Base-by-base conservation (phyloP, 2,888 invertebrate species). In the Zygogramma bicolorata region DNA sequence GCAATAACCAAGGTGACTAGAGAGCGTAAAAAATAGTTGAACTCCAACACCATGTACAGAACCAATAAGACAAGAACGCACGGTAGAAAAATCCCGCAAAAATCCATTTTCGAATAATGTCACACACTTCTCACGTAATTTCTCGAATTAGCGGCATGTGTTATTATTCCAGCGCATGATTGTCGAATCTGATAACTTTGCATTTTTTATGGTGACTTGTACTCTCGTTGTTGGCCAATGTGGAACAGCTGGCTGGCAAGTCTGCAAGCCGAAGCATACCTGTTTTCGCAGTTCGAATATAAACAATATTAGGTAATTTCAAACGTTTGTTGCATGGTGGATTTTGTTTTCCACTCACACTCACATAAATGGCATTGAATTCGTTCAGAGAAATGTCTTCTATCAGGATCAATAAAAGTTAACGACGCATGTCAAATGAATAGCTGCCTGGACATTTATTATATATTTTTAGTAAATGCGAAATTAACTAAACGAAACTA, bases 11-110 rank as follows among this genome's bases (percentile, higher is more conserved):
- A 90, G 77, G 92, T 92, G 78, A 93, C 87, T 78, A 91, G 88
- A 84, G 93, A 91, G 80, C 95, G 89, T 76, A 92, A 84, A 83
- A 94, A 92, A 85, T 95, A 95, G 85, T 94, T 93, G 53, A 94
- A 86, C 86, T 95, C 95, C 80, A 92, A 89, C 68, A 91, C 84
- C 62, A 90, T 87, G 82, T 93, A 92, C 6, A 93, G 84, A 31
- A 92, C 79, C 71, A 92, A 81, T 75, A 87, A 81, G 69, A 89
- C 38, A 65, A 73, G 63, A 65, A 59, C 60, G 65, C 65, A 38
- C 67, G 72, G 69, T 4, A 71, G 53, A 31, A 74, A 71, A 65
- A 74, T 58, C 63, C 62, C 69, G 63, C 71, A 53, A 27, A 13
- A 20, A 20, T 63, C 63, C 63, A 63, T 63, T 15, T 22, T 22